Base-by-base conservation (phyloP, 1,140 invertebrate genomes). In the Harpegnathos saltator region DNA sequence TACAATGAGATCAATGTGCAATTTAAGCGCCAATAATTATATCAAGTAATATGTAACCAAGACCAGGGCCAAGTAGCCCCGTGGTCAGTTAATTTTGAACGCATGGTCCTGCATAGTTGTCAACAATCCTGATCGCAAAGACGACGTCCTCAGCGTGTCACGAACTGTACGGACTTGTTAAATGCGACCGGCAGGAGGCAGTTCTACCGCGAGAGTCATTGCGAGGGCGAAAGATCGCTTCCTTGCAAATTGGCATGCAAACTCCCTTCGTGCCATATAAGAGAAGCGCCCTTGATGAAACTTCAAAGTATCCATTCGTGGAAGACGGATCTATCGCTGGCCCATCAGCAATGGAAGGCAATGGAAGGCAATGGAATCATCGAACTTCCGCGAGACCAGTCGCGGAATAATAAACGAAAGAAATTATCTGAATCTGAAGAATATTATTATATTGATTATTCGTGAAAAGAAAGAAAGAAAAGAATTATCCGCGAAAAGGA, bases 51-150 rank as follows among this genome's bases (percentile, higher is more conserved):
- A n/a, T 63, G 19, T 82, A 71, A 89, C 54, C 59, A 82, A 84
- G 80, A 75, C 75, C 84, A 89, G 84, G 88, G 84, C 56, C 50
- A 71, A 61, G 12, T 62, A 89, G 82, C 83, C 77, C 68, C 85
- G n/a, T 84, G 88, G 72, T 84, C 83, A 91, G 89, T 90, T 91
- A 91, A 91, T 89, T 62, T 85, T 90, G 29, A 73, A 87, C 52
- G 78, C 89, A 48, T 90, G 83, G 85, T 65, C 88, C 29, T 85
- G 69, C 44, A 19, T 80, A 91, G 90, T 74, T 58, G 22, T 66
- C 61, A n/a, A 86, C 74, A 54, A 61, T 68, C 56, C 61, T 66
- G 14, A 73, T 11, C 24, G 61, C 58, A 69, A 58, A 0, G n/a
- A 12, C 62, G 26, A 77, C 69, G 15, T 50, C 38, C 3, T 33